Conservation (phyloP, 2,888 invertebrate species). For the Nomada hirtipes region DNA sequence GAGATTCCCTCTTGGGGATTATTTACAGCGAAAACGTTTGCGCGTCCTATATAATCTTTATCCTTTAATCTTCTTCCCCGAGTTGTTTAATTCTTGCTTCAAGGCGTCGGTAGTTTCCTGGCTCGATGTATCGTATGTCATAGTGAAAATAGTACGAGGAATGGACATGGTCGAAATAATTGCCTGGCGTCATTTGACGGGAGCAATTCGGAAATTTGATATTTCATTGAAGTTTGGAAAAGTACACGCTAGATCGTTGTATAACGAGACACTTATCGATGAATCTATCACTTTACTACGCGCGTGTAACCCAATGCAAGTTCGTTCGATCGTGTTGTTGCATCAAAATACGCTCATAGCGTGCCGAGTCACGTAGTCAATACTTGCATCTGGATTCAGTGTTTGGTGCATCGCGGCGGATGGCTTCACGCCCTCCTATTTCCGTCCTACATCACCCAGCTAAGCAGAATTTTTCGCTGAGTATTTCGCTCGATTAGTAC, state of each 20-base stretch:
- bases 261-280: constrained; percentile 31
- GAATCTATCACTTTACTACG: constrained; percentile 45
- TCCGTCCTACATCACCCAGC: constrained; percentile 13
- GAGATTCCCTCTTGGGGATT: constrained; percentile 12
- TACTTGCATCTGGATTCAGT: constrained; percentile 62
- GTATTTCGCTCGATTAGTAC: not conserved
- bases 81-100: not conserved
- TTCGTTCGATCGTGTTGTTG: constrained; percentile 58
- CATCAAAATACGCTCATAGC: constrained; percentile 68
- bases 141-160: not conserved
- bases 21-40: not conserved
- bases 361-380: constrained; percentile 68
- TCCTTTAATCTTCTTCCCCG: too few species aligned
- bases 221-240: not conserved
- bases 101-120: not conserved
- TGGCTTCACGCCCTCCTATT: constrained; percentile 35
- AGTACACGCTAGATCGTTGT: not conserved
- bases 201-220: not conserved
- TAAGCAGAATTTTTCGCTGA: constrained; percentile 41
- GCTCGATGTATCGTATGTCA: not conserved
- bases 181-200: not conserved
- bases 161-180: not conserved
- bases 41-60: not conserved
- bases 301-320: constrained; percentile 46
- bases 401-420: constrained; percentile 56